Evolutionary conservation across 2,888 invertebrate species (phyloP), one percentile per base, ranked within the genome.

Genomic region (Choristoneura rosaceana): DNA sequence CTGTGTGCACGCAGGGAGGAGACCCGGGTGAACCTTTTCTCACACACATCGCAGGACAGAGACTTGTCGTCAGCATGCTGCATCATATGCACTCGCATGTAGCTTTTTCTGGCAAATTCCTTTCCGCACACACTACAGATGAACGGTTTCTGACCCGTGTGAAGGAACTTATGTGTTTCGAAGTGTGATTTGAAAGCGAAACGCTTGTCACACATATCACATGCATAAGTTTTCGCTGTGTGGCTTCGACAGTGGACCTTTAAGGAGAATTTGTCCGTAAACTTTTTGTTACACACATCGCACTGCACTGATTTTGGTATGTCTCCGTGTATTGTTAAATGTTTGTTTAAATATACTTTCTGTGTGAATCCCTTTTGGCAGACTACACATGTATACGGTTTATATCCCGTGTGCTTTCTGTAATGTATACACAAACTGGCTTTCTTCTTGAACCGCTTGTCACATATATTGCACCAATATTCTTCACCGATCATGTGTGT

Each of bases 41-140:
- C 17, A 33, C 69, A 69, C 1, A 62, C 25, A 0, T 52, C 33
- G 25, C 69, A 69, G 7, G 69, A 43, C 10, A 62, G 14, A 0
- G 61, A 38, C 14, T 61, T 15, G 5, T n/a, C 15, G 3, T 67
- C n/a, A 12, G 59, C 43, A 3, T 67, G 67, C 33, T 67, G 67
- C 67, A 41, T 50, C 69, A 69, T 69, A 41, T 69, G 69, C n/a
- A 69, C 50, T 0, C 38, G 33, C 41, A 69, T 52, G 45, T 69
- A 62, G 0, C 52, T 17, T 14, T 62, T 50, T 10, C 41, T 17
- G 17, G 61, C 62, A n/a, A 69, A 69, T 25, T 41, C 41, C 8
- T 62, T 69, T 3, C 41, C 12, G 14, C 69, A 69, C 41, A 69
- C 41, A 7, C 2, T 14, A 10, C 69, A 69, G 12, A 41, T 12